Percentiles rank a stretch among this genome's conserved stretches.
Evolutionary conservation across 2,113 vertebrate species (phyloP).

Genomic region (Phycodurus eques): DNA sequence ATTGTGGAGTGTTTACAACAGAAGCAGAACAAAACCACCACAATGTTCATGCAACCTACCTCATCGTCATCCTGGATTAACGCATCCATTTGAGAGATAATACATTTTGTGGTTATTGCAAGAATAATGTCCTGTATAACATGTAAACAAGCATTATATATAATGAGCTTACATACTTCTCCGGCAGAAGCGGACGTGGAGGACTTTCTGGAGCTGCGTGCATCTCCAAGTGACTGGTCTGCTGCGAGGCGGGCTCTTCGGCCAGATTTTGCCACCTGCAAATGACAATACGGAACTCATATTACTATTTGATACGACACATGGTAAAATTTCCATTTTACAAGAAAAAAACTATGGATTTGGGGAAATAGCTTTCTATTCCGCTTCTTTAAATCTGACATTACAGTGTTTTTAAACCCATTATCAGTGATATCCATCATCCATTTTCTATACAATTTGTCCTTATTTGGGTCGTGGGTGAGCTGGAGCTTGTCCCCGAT

Average conservation of each 20-base stretch:
- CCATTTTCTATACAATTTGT: too few relatives aligned
- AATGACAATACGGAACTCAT: conserved; percentile 1
- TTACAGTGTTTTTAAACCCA: background rate
- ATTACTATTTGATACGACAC: background rate
- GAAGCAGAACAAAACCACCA: conserved; percentile 39
- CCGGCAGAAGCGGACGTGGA: conserved; percentile 63
- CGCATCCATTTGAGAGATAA: conserved; percentile 43
- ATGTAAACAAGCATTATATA: background rate
- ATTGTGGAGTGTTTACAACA: conserved; percentile 22
- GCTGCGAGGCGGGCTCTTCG: conserved; percentile 77
- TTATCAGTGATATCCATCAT: too few relatives aligned
- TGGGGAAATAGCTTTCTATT: background rate
- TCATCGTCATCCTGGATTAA: conserved; percentile 55
- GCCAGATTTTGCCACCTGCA: conserved; percentile 81
- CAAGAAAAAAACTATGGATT: too few relatives aligned
- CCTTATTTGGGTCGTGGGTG: too few relatives aligned
- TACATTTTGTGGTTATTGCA: conserved; percentile 14
- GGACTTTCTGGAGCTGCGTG: conserved; percentile 66
- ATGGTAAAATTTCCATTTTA: background rate
- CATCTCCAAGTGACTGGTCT: conserved; percentile 74
- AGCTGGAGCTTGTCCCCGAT: too few relatives aligned
- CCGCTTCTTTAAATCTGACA: background rate
- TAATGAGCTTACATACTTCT: conserved; percentile 73
- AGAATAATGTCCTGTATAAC: conserved; percentile 5
- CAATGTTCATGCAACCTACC: conserved; percentile 53